Base-by-base conservation (phyloP, 2,888 invertebrate species). In the Scaptodrosophila latifasciaeformis region DNA sequence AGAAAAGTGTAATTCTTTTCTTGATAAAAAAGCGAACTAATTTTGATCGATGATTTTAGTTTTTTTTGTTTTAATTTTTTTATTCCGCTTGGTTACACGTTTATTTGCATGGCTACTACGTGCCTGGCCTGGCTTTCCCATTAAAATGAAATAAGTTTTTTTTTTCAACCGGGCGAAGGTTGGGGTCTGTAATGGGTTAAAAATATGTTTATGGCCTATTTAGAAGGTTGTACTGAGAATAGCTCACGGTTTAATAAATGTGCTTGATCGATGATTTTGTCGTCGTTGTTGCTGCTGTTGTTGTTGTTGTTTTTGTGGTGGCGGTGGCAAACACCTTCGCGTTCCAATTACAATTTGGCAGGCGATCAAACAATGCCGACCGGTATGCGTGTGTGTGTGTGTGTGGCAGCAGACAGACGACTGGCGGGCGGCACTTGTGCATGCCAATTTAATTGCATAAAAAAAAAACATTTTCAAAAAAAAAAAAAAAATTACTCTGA, bases 301-400 rank as follows among this genome's bases (percentile, higher is more conserved):
- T n/a, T n/a, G n/a, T n/a, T n/a, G n/a, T n/a, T n/a, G n/a, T n/a
- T n/a, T n/a, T n/a, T n/a, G n/a, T n/a, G n/a, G 66, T 54, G 58
- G 60, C 44, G 42, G n/a, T 70, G 62, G 61, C 68, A n/a, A 72
- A 72, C 79, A 81, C 70, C 79, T 79, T 79, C 69, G 81, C 74
- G 81, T 79, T 81, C 81, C 75, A 81, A 79, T 79, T 79, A 79
- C 81, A 81, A 81, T 76, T 79, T 79, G 78, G 78, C 81, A 65
- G 61, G 49, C 59, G 77, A 76, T 79, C 81, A 79, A 79, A 70
- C 77, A 57, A 51, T 50, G 62, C 72, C 76, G 78, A 68, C 68
- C 57, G 71, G 67, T n/a, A n/a, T 34, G 13, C n/a, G 13, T 30
- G 30, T 27, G 30, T 13, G 35, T 7, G 15, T 2, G 15, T 12